A percentile compares a stretch with the other conserved stretches of the same genome.
Evolutionary conservation across 1,140 invertebrate species (phyloP).

Genomic region (Anadara kagoshimensis): DNA sequence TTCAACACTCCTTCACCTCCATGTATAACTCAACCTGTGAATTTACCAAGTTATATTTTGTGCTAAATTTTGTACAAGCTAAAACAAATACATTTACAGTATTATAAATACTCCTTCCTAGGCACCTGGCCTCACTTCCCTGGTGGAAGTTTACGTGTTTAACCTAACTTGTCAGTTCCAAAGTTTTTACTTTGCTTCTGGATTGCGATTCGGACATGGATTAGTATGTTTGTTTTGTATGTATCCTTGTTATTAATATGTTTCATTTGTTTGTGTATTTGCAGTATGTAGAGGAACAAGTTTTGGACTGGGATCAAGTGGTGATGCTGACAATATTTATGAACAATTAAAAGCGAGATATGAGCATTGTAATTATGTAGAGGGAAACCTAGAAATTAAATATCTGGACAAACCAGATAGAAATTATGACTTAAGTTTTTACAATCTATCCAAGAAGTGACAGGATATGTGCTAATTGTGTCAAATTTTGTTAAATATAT

Average conservation of each 20-base stretch:
- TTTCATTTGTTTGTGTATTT: constrained; percentile 55
- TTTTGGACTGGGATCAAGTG: constrained; percentile 50
- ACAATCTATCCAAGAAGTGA: constrained; percentile 94
- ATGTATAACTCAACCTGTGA: too few species aligned
- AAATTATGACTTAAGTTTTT: constrained; percentile 88
- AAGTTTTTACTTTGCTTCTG: too few species aligned
- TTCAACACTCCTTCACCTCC: too few species aligned
- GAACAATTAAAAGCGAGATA: constrained; percentile 92
- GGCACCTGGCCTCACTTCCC: too few species aligned
- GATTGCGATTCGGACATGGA: too few species aligned
- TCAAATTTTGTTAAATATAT: constrained; percentile 91
- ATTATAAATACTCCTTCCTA: too few species aligned
- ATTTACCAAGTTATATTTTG: too few species aligned
- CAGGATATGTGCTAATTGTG: constrained; percentile 96
- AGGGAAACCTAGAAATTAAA: constrained; percentile 93
- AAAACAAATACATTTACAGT: too few species aligned
- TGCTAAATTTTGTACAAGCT: too few species aligned
- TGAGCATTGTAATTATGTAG: constrained; percentile 98
- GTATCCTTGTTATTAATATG: background rate
- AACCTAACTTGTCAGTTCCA: too few species aligned
- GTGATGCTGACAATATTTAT: constrained; percentile 92
- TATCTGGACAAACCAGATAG: constrained; percentile 54
- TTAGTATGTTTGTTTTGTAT: too few species aligned
- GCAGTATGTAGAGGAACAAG: constrained; percentile 68
- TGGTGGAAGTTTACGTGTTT: too few species aligned